Evolutionary conservation across 1,140 invertebrate species (phyloP), one percentile per base, ranked within the genome.

Genomic region (Reticulitermes speratus): DNA sequence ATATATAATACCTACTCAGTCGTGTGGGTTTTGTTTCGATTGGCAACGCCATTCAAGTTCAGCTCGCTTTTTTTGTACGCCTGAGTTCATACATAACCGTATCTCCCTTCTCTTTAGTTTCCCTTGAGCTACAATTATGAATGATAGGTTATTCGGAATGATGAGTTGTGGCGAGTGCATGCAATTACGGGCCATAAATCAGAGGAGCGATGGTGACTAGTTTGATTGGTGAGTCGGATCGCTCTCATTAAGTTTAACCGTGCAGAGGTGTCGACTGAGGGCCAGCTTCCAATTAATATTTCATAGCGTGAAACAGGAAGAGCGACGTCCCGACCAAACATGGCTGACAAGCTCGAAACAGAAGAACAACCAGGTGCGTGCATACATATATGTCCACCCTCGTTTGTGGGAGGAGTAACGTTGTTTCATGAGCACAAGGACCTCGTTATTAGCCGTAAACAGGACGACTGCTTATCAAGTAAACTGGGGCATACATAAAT

Each of bases 171-270:
- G 52, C 52, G 52, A 55, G 52, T 55, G 52, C 52, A 55, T 88
- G 88, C 88, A 89, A 89, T 89, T 89, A 89, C 89, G 87, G 85
- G 87, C 88, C 87, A 87, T 89, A 89, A 89, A 89, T 89, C 88
- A 89, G 65, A 9, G 11, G 52, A 21, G 86, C 19, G 52, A 55
- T 16, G 19, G 52, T 21, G 52, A 55, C 52, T 55, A 55, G 52
- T 55, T 55, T 55, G 52, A 55, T 55, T 55, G 52, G 52, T 55
- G 85, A 87, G 21, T 16, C 82, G 32, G 82, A 19, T 82, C 23
- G 23, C 82, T 38, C 82, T 82, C 32, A 38, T 44, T 44, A 44
- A 38, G 82, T 38, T 82, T 38, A 38, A 38, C 48, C 83, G 48
- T 81, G 25, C 44, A 55, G 48, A 75, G 85, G 85, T 86, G 85